These are phyloP conservation scores for Fulmarus glacialis DNA, from an alignment of 2,113 vertebrate species.

Conservation along the genomic window DNA sequence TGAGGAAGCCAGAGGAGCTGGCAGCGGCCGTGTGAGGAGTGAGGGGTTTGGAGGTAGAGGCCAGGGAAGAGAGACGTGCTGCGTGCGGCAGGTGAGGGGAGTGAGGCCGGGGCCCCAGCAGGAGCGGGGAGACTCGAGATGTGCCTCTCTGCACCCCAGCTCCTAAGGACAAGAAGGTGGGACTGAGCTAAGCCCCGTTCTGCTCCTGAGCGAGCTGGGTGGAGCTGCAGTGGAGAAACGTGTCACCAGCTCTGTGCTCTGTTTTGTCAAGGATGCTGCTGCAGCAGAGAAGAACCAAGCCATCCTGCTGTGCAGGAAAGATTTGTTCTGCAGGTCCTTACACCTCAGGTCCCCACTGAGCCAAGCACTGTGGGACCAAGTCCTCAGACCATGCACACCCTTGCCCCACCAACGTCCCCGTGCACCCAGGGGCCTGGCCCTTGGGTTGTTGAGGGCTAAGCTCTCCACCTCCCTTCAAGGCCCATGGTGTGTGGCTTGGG, in stretches of 20 bases:
- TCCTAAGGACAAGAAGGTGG: rapidly evolving
- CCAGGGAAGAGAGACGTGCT: not conserved
- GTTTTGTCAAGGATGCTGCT: not conserved
- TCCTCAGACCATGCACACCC: not conserved
- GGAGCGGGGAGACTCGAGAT: rapidly evolving
- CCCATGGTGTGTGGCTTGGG: not conserved
- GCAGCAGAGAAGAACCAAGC: not conserved
- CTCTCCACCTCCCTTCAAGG: not conserved
- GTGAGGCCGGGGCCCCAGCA: not conserved
- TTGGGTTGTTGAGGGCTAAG: rapidly evolving
- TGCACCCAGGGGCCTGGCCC: too few species aligned
- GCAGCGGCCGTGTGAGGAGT: not conserved
- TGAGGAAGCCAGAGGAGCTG: not conserved
- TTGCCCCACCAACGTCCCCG: not conserved
- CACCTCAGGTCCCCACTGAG: not conserved
- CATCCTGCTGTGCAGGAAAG: rapidly evolving
- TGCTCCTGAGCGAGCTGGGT: not conserved
- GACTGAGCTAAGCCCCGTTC: not conserved
- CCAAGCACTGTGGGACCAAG: not conserved
- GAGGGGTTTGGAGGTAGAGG: not conserved
- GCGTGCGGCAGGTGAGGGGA: not conserved
- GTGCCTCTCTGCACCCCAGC: not conserved
- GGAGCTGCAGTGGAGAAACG: not conserved
- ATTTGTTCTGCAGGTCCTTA: not conserved
- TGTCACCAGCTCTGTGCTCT: not conserved